Evolutionary conservation across 2,888 invertebrate genomes (phyloP), one percentile per base, ranked within the genome.

Genomic region (Isoperla grammatica): DNA sequence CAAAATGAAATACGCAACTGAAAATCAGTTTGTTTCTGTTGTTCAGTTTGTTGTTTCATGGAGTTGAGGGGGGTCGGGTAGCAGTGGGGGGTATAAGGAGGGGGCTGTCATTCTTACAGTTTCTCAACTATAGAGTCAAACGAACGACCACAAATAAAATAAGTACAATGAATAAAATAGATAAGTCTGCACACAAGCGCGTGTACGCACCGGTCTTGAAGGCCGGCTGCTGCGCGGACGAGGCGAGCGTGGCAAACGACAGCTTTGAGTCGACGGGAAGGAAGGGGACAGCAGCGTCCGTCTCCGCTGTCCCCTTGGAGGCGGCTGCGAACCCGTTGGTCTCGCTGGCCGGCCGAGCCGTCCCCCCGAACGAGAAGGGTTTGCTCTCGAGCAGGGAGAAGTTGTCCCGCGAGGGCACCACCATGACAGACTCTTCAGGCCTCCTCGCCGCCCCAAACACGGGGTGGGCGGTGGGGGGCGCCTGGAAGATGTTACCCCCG

Each of bases 211-310:
- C 53, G 3, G 53, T 37, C 8, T 13, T 15, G 35, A 57, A 57
- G 9, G 13, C 9, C 1, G 49, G 49, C 46, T 50, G 49, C 5
- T 17, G 29, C 5, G 40, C n/a, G 9, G 46, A 15, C 9, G 57
- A 19, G 37, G 65, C 65, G 8, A 65, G 35, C 9, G 20, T 56
- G n/a, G 62, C 63, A 61, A 64, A 65, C 15, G 59, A 57, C 11
- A 62, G 63, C 50, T 17, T 11, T 69, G 69, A 57, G 6, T 69
- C 69, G 0, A 66, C 43, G 0, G 69, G 65, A 0, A 72, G 62
- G 46, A 73, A 73, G 46, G 43, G 65, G 3, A 68, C 60, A 4
- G 43, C 59, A 6, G 54, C 58, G n/a, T 62, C 63, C 22, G 66
- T 64, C 17, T 66, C 66, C 0, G 53, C 8, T 15, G 43, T 20